Conservation (phyloP, 2,113 vertebrate genomes). For the Oryzias javanicus region DNA sequence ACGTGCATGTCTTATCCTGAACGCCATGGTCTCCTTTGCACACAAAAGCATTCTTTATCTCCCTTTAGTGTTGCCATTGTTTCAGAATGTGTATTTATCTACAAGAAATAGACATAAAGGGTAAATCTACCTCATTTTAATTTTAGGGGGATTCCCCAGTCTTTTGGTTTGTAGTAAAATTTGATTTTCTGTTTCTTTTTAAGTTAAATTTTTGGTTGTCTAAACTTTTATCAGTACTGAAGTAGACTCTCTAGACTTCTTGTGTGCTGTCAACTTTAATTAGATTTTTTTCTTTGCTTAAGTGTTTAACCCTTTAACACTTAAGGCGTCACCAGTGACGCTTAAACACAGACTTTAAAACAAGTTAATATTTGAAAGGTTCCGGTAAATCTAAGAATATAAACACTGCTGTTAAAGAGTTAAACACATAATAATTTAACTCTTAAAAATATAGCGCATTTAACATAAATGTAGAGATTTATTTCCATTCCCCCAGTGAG, state of each 20-base stretch:
- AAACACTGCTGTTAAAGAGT: background rate
- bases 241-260: too few species aligned
- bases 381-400: too few species aligned
- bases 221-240: too few species aligned
- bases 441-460: constrained; percentile 17
- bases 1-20: constrained; percentile 25
- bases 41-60: constrained; percentile 1
- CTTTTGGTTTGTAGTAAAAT: too few species aligned
- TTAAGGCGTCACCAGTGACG: too few species aligned
- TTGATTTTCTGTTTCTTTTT: too few species aligned
- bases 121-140: too few species aligned
- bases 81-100: background rate
- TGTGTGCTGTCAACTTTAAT: background rate
- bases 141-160: too few species aligned
- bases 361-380: background rate
- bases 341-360: too few species aligned
- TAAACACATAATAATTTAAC: background rate
- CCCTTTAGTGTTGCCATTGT: constrained; percentile 3
- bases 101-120: too few species aligned
- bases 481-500: background rate
- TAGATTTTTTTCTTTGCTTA: constrained; percentile 8
- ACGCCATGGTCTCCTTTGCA: background rate
- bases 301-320: too few species aligned
- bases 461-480: background rate
- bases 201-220: too few species aligned